phyloP scores from a whole-genome alignment of 2,113 vertebrate genomes.

The Murina feae region DNA sequence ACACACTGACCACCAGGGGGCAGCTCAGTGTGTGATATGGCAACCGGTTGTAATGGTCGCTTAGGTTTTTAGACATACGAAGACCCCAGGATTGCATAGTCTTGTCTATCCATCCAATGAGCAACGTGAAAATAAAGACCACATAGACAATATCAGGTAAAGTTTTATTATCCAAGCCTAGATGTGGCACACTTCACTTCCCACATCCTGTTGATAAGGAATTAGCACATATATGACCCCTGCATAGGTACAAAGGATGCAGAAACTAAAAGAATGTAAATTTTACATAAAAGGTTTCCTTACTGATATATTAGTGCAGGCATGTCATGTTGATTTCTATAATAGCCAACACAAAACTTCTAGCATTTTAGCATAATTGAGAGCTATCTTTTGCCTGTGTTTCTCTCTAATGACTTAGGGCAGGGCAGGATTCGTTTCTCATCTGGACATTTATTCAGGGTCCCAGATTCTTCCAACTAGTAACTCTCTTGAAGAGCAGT shows the following conservation, averaged over 20 bases:
- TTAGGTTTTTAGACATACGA: no score
- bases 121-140: not conserved
- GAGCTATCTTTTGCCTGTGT: not conserved
- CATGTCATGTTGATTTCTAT: not conserved
- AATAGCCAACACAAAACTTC: not conserved
- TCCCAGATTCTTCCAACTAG: accelerated
- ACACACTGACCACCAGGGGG: no score
- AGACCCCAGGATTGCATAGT: not conserved
- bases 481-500: not conserved
- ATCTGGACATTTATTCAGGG: not conserved
- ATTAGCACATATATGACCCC: not conserved
- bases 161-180: not conserved
- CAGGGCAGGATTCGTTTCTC: not conserved
- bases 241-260: not conserved
- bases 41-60: no score
- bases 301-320: not conserved
- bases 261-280: not conserved
- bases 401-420: no score
- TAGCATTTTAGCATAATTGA: not conserved
- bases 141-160: not conserved
- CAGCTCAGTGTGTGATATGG: no score
- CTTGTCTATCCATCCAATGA: not conserved
- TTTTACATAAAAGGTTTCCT: not conserved
- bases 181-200: not conserved
- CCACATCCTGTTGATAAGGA: not conserved